Evolutionary conservation across 2,888 invertebrate genomes (phyloP).

Genomic region (Macropis europaea): DNA sequence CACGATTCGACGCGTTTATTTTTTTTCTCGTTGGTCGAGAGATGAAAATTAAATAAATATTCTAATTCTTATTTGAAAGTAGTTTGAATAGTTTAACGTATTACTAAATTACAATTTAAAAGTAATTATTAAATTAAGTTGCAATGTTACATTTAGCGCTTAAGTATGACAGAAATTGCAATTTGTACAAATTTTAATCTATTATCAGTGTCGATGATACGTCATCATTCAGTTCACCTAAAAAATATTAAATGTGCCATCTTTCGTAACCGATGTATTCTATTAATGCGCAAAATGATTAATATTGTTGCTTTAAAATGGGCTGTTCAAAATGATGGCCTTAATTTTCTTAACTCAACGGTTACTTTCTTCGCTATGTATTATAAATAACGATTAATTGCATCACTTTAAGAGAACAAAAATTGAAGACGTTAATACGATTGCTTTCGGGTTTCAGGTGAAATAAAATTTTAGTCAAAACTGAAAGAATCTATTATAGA

Average conservation of each 20-base stretch:
- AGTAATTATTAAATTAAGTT: no score
- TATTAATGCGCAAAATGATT: background rate
- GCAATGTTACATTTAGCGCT: no score
- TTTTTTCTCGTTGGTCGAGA: no score
- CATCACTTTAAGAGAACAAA: constrained; percentile 9
- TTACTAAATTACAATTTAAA: no score
- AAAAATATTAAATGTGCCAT: background rate
- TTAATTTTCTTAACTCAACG: constrained; percentile 10
- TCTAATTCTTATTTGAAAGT: no score
- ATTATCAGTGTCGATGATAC: no score
- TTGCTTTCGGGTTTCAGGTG: constrained; percentile 17
- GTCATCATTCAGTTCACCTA: background rate
- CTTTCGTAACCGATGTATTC: background rate
- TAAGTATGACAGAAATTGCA: no score
- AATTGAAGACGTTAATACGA: background rate
- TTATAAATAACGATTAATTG: background rate
- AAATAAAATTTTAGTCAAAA: constrained; percentile 28
- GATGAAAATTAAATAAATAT: no score
- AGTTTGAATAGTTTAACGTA: no score
- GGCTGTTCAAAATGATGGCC: background rate
- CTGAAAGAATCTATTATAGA: constrained; percentile 4
- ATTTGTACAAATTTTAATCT: no score
- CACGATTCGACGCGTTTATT: no score
- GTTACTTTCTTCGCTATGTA: constrained; percentile 6
- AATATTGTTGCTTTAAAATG: constrained; percentile 2